Conservation (phyloP, 2,888 invertebrate species). For the Sinelater perroti region DNA sequence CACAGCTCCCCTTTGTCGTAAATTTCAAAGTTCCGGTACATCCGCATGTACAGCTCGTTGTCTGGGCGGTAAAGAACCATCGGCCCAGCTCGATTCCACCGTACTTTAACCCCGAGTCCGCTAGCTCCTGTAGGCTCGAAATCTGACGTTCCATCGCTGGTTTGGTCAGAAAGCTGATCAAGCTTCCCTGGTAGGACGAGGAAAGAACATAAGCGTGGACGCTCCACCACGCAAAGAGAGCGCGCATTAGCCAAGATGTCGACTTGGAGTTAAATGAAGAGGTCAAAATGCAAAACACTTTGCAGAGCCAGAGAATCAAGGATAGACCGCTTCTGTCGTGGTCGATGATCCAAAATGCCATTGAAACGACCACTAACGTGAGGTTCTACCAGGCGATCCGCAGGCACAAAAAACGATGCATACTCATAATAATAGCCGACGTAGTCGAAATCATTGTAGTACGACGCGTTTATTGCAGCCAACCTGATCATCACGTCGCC, state of each 20-base stretch:
- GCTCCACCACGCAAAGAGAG: conserved; percentile 62
- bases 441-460: too few relatives aligned
- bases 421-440: too few relatives aligned
- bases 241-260: background rate
- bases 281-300: background rate
- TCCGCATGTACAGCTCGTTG: background rate
- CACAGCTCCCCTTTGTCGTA: conserved; percentile 41
- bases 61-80: background rate
- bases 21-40: conserved; percentile 8
- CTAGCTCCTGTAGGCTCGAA: conserved; percentile 62
- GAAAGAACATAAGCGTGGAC: conserved; percentile 65
- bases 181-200: conserved; percentile 67
- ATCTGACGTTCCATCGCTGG: conserved; percentile 66
- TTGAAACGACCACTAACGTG: too few relatives aligned
- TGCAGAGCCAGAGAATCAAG: background rate
- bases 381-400: too few relatives aligned
- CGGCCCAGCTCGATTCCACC: conserved; percentile 45
- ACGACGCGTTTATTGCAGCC: too few relatives aligned
- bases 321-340: too few relatives aligned
- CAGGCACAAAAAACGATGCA: too few relatives aligned
- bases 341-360: too few relatives aligned
- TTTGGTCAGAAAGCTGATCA: conserved; percentile 66
- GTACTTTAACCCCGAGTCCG: conserved; percentile 61
- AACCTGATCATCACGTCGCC: too few relatives aligned
- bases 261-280: background rate